Base-by-base conservation (phyloP, 2,888 invertebrate genomes). In the Pycnomerus fuliginosus region DNA sequence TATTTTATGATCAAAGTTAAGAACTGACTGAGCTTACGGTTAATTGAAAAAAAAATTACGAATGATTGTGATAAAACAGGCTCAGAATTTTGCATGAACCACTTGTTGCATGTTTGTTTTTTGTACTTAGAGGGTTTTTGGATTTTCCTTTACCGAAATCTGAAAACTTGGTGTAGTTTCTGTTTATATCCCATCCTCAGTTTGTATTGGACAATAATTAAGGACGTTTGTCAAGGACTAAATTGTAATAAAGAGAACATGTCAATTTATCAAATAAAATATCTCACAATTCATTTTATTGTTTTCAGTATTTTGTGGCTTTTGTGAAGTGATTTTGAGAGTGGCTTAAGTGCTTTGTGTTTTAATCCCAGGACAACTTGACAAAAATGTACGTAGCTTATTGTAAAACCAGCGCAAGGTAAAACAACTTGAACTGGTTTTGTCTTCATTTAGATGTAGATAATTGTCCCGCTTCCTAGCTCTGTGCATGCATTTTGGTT, bases 301-400 rank as follows among this genome's bases (percentile, higher is more conserved):
- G 14, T 38, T 38, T 14, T 17, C 29, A 22, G 3, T 5, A 3
- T 5, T 47, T 32, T 61, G 60, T 58, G 61, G 5, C 57, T 60
- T 62, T 62, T 68, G 64, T 67, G 66, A 67, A 64, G 61, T 62
- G 63, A 66, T 55, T 62, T 64, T 57, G 51, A 62, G 60, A 67
- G 64, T 61, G 60, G 63, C 65, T 61, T 60, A 59, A 68, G 70
- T 71, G 68, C 62, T 51, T 60, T 57, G 55, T 58, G 58, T 60
- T 58, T 60, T 45, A 56, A n/a, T n/a, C n/a, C n/a, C n/a, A n/a
- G n/a, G n/a, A n/a, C n/a, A n/a, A n/a, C n/a, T n/a, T n/a, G n/a
- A 42, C 42, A 25, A 57, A 65, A 61, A 60, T 66, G 67, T 68
- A 67, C 66, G 61, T 63, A 63, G 63, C 54, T 57, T 51, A 43